These are phyloP conservation scores for Crax fasciolata DNA, from an alignment of 2,797 vertebrate species.

Conservation along the genomic window DNA sequence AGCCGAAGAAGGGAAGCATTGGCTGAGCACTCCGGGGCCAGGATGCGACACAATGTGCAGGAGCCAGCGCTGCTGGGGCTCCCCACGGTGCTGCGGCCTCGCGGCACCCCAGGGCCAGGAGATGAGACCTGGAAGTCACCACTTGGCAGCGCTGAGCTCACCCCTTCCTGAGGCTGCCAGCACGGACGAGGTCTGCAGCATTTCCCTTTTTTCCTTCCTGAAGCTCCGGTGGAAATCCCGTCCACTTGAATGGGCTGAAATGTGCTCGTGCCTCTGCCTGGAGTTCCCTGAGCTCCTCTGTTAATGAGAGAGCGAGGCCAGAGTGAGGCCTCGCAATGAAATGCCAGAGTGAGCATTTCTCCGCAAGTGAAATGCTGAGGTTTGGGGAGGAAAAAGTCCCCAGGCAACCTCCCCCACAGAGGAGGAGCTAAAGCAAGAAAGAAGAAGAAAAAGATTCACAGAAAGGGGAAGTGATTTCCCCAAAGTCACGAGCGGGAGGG, in stretches of 20 bases:
- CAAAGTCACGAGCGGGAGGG: slow-evolving; percentile 12
- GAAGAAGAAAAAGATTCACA: background rate
- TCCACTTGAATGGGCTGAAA: fast-evolving
- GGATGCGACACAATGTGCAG: slow-evolving; percentile 1
- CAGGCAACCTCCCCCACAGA: background rate
- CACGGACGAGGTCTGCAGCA: background rate
- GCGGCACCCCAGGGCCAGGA: background rate
- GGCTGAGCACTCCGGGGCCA: background rate
- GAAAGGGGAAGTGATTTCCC: slow-evolving; percentile 17
- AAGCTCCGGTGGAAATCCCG: background rate
- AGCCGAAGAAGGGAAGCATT: slow-evolving; percentile 7
- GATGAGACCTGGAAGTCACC: background rate
- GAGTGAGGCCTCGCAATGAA: too few species aligned
- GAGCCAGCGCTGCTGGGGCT: background rate
- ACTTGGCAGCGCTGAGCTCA: slow-evolving; percentile 7
- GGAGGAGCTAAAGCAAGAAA: background rate
- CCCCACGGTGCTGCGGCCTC: background rate
- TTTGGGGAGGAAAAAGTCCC: background rate
- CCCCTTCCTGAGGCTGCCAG: background rate
- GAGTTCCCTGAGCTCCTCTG: background rate
- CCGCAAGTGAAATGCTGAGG: background rate
- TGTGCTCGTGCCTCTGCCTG: background rate
- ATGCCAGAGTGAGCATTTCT: too few species aligned
- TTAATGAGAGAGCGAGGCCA: background rate
- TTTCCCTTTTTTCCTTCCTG: slow-evolving; percentile 1